Percentiles rank a stretch among this genome's conserved stretches.
Evolutionary conservation across 2,888 invertebrate species (phyloP).

Genomic region (Conomelus anceps): DNA sequence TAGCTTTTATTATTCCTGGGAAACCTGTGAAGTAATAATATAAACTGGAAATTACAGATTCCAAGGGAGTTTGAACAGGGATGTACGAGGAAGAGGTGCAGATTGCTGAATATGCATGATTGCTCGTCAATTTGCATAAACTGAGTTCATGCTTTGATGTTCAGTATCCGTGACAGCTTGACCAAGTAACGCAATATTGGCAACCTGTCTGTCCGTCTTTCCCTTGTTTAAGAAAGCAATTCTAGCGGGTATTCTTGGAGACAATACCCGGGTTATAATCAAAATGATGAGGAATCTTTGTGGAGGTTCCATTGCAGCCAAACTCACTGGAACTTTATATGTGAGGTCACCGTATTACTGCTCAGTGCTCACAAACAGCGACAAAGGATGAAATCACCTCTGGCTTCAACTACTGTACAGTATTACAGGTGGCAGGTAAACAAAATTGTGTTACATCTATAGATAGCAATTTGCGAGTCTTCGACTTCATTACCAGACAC

Average conservation of each 20-base stretch:
- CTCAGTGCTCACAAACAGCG: background rate
- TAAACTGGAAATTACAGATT: background rate
- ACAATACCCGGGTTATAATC: background rate
- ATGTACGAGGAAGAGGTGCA: background rate
- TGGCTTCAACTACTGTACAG: background rate
- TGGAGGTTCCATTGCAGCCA: background rate
- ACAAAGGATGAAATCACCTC: background rate
- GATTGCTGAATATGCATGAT: background rate
- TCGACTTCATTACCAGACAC: background rate
- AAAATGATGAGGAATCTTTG: background rate
- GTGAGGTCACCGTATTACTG: background rate
- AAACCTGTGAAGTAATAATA: background rate
- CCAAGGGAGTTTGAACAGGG: background rate
- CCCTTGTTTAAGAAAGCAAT: background rate
- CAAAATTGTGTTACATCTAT: background rate
- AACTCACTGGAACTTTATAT: background rate
- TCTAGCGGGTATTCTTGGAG: background rate
- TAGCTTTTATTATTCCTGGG: background rate
- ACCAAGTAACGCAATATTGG: background rate
- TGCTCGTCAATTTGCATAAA: background rate
- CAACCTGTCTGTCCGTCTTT: background rate
- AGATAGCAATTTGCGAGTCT: background rate
- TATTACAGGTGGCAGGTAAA: too few species aligned
- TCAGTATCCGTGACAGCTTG: background rate
- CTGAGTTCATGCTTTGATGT: background rate